Percentiles rank a stretch among this genome's conserved stretches.
Evolutionary conservation across 2,888 invertebrate genomes (phyloP).

Genomic region (Calameuta filiformis): DNA sequence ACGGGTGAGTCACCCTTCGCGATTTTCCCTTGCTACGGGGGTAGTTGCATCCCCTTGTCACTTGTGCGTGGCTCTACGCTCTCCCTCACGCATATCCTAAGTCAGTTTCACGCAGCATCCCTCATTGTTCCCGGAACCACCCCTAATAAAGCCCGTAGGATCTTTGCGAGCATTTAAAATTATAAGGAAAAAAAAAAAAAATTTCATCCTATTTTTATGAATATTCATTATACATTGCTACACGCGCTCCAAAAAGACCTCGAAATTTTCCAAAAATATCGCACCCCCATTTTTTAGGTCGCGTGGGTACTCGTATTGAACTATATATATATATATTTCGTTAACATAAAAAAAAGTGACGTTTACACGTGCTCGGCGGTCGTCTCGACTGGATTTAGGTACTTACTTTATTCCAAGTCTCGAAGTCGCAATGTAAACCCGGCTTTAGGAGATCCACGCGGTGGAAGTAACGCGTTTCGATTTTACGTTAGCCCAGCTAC

Average conservation of each 20-base stretch:
- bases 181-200: neutral
- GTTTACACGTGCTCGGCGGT: slow-evolving; percentile 1
- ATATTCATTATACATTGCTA: slow-evolving; percentile 5
- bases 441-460: slow-evolving; percentile 64
- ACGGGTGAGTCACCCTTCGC: slow-evolving; percentile 62
- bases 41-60: slow-evolving; percentile 50
- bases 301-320: neutral
- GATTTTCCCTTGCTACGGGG: slow-evolving; percentile 27
- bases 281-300: neutral
- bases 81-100: slow-evolving; percentile 19
- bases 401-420: neutral
- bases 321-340: slow-evolving; percentile 3
- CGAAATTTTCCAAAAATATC: neutral
- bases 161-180: neutral
- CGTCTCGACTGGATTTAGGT: neutral
- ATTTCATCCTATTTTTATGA: neutral
- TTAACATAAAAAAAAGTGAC: slow-evolving; percentile 13
- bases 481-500: slow-evolving; percentile 67
- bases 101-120: slow-evolving; percentile 21
- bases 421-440: slow-evolving; percentile 53
- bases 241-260: neutral
- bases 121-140: neutral
- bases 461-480: slow-evolving; percentile 67
- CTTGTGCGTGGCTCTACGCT: slow-evolving; percentile 45
- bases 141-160: neutral